phyloP scores from a whole-genome alignment of 2,888 invertebrate genomes.

The Erannis defoliaria region DNA sequence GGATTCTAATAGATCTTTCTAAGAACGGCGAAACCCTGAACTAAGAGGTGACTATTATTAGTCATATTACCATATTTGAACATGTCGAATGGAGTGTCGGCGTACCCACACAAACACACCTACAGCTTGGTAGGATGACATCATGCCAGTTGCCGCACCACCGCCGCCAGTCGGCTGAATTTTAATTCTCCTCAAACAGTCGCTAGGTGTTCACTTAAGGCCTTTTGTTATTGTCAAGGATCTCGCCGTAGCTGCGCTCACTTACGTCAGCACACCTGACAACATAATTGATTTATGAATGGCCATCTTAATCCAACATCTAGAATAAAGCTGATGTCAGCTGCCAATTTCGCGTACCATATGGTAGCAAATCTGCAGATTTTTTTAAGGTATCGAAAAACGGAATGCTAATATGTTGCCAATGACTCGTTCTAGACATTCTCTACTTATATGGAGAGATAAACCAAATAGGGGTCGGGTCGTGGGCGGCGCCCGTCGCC shows the following conservation, averaged over 20 bases:
- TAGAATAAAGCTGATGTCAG: constrained; percentile 39
- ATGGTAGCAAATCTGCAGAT: constrained; percentile 56
- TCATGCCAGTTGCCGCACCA: constrained; percentile 65
- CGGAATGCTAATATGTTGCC: constrained; percentile 66
- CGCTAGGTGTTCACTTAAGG: constrained; percentile 55
- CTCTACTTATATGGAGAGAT: constrained; percentile 78
- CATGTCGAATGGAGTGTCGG: constrained; percentile 55
- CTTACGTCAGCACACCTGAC: constrained; percentile 55
- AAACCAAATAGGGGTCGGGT: constrained; percentile 66
- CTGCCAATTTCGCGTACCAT: constrained; percentile 51
- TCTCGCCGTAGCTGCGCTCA: constrained; percentile 43
- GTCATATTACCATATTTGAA: constrained; percentile 79
- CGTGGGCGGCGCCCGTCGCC: constrained; percentile 77
- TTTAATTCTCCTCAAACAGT: constrained; percentile 69
- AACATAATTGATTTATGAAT: constrained; percentile 34
- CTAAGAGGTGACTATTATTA: constrained; percentile 70
- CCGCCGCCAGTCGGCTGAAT: constrained; percentile 61
- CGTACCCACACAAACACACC: constrained; percentile 69
- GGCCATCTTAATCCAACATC: constrained; percentile 28
- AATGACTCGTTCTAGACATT: constrained; percentile 65
- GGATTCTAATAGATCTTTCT: constrained; percentile 54
- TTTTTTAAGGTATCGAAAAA: constrained; percentile 66
- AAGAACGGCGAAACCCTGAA: constrained; percentile 66
- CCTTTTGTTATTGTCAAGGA: constrained; percentile 63
- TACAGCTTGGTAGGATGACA: constrained; percentile 68